phyloP scores from a whole-genome alignment of 2,888 invertebrate species.

The Hymenopus coronatus region DNA sequence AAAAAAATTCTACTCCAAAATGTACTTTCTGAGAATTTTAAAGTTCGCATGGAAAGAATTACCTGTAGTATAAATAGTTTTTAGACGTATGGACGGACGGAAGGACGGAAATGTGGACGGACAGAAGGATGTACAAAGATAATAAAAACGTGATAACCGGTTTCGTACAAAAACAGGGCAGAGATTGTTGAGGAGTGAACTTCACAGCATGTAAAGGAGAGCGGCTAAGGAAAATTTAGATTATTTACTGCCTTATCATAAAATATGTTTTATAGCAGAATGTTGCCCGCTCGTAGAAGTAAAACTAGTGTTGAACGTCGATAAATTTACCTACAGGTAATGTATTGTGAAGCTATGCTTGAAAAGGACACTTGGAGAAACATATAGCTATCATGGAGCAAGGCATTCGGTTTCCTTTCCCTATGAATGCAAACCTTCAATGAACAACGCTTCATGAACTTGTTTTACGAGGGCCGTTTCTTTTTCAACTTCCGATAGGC shows the following conservation, averaged over 20 bases:
- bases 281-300: neutral
- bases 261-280: neutral
- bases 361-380: neutral
- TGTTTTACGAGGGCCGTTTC: no score
- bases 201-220: neutral
- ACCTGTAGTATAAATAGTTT: no score
- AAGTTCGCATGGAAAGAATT: no score
- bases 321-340: neutral
- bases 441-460: neutral
- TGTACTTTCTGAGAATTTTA: no score
- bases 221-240: neutral
- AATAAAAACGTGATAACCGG: neutral
- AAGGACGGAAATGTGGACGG: neutral
- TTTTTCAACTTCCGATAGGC: no score
- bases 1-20: no score
- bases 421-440: neutral
- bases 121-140: neutral
- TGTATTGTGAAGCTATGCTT: neutral
- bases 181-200: neutral
- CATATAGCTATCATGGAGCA: neutral
- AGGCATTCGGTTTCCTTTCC: neutral
- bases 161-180: neutral
- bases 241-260: neutral
- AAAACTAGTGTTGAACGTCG: neutral
- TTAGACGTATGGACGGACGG: neutral